A percentile compares a stretch with the other conserved stretches of the same genome.
These are phyloP conservation scores for Aquatica leii DNA, from an alignment of 2,888 invertebrate genomes.

Conservation along the genomic window DNA sequence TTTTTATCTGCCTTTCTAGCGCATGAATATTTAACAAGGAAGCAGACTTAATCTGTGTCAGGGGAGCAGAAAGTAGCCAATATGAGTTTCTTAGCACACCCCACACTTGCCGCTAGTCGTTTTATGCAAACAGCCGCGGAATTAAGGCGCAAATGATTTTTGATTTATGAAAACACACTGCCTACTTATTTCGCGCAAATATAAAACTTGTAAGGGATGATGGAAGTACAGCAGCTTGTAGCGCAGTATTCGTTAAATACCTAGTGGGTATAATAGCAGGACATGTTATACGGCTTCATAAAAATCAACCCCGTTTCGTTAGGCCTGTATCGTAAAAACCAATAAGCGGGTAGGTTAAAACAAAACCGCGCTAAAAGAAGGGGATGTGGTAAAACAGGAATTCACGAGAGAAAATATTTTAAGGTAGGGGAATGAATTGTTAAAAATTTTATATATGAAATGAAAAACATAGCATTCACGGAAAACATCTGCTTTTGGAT, in stretches of 20 bases:
- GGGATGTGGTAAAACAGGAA: slow-evolving; percentile 40
- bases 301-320: slow-evolving; percentile 41
- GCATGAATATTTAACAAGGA: slow-evolving; percentile 68
- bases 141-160: slow-evolving; percentile 58
- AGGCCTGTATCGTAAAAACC: slow-evolving; percentile 43
- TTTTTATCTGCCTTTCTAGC: slow-evolving; percentile 66
- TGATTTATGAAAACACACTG: slow-evolving; percentile 54
- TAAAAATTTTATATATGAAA: slow-evolving; percentile 38
- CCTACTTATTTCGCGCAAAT: slow-evolving; percentile 41
- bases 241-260: slow-evolving; percentile 31
- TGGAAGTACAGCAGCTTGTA: slow-evolving; percentile 31
- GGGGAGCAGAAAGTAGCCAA: slow-evolving; percentile 62
- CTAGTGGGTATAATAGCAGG: slow-evolving; percentile 32
- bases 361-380: slow-evolving; percentile 46
- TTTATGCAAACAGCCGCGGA: slow-evolving; percentile 45
- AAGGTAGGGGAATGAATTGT: slow-evolving; percentile 34
- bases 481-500: slow-evolving; percentile 33
- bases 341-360: slow-evolving; percentile 47
- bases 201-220: slow-evolving; percentile 24
- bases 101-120: slow-evolving; percentile 28
- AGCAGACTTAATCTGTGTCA: slow-evolving; percentile 68
- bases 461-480: slow-evolving; percentile 32
- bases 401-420: slow-evolving; percentile 41
- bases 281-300: slow-evolving; percentile 42
- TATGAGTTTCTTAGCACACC: slow-evolving; percentile 58